A percentile compares a stretch with the other conserved stretches of the same genome.
These are phyloP conservation scores for Goniozus legneri DNA, from an alignment of 1,140 invertebrate species.

Conservation along the genomic window DNA sequence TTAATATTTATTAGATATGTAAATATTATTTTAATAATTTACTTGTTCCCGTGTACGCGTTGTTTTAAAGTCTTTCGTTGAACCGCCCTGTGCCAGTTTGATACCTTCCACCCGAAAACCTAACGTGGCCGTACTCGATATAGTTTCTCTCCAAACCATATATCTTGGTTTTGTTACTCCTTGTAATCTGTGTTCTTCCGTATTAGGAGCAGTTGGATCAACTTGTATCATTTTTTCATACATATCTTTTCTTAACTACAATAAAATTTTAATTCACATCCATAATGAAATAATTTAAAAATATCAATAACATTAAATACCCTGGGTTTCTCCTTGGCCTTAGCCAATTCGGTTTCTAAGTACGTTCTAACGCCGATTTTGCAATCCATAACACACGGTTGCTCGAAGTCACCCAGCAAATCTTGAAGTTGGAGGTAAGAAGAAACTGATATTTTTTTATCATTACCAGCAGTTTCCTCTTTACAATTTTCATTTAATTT, in stretches of 20 bases:
- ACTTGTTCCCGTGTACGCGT: constrained; percentile 76
- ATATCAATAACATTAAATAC: too few species aligned
- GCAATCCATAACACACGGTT: constrained; percentile 95
- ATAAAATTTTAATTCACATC: constrained; percentile 1
- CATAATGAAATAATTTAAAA: too few species aligned
- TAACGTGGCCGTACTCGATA: constrained; percentile 90
- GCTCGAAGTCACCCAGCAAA: constrained; percentile 82
- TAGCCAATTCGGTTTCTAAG: constrained; percentile 89
- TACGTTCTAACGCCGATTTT: constrained; percentile 94
- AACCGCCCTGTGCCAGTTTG: constrained; percentile 80
- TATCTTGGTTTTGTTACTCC: constrained; percentile 94
- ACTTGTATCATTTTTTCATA: constrained; percentile 98
- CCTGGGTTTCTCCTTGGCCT: constrained; percentile 92
- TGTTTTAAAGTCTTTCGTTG: constrained; percentile 96
- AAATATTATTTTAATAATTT: not conserved
- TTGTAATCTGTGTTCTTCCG: constrained; percentile 82
- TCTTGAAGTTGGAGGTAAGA: constrained; percentile 88
- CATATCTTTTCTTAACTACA: constrained; percentile 73
- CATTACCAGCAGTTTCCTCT: not conserved
- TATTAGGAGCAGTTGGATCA: constrained; percentile 83
- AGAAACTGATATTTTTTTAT: constrained; percentile 25
- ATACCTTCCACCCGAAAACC: constrained; percentile 97
- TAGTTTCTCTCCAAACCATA: constrained; percentile 97
- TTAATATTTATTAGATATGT: not conserved
- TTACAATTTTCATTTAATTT: constrained; percentile 19